Percentiles rank a stretch among this genome's conserved stretches.
These are phyloP conservation scores for Strigops habroptila DNA, from an alignment of 2,113 vertebrate species.

Conservation along the genomic window DNA sequence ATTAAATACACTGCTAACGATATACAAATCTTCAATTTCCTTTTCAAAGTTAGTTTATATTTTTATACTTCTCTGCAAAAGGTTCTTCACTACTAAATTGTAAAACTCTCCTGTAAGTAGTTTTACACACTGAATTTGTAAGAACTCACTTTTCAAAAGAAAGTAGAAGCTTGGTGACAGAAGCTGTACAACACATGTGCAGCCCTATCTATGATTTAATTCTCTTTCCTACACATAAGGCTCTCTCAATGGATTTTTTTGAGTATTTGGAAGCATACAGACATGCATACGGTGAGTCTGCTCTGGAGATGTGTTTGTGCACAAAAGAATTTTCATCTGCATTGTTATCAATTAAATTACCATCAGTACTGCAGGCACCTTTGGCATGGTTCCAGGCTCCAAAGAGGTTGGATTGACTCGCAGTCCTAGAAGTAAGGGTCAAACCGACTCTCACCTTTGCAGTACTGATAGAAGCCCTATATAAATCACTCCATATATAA, in stretches of 20 bases:
- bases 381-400: conserved; percentile 20
- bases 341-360: conserved; percentile 31
- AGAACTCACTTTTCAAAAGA: background rate
- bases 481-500: conserved; percentile 46
- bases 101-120: background rate
- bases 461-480: conserved; percentile 37
- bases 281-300: background rate
- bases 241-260: background rate
- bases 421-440: conserved; percentile 32
- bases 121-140: background rate
- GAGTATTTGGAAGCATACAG: background rate
- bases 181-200: background rate
- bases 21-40: background rate
- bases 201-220: background rate
- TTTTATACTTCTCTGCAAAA: conserved; percentile 4
- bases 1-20: background rate
- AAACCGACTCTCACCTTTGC: conserved; percentile 27
- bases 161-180: background rate
- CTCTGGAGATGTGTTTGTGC: background rate
- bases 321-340: conserved; percentile 5
- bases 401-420: background rate
- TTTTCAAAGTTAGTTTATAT: background rate
- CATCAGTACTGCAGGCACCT: background rate
- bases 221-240: background rate
- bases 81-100: background rate